Evolutionary conservation across 2,113 vertebrate species (phyloP).

Genomic region (Pogona vitticeps): DNA sequence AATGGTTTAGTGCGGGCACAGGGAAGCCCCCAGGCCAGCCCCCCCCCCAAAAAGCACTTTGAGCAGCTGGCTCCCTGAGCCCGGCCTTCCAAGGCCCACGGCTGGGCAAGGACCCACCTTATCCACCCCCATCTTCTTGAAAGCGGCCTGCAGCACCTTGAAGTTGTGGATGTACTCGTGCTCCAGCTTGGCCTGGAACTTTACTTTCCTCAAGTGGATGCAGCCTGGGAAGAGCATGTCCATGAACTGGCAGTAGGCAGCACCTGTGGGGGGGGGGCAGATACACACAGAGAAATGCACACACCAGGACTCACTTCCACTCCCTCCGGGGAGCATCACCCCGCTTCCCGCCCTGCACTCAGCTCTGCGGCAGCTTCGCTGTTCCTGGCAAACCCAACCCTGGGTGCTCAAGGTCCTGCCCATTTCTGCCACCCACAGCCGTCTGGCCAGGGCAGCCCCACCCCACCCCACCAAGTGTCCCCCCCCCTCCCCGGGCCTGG

Average conservation of each 20-base stretch:
- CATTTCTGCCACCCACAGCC: no score
- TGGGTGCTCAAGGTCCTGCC: not conserved
- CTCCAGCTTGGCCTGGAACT: conserved; percentile 97
- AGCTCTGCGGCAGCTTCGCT: not conserved
- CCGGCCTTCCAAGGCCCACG: no score
- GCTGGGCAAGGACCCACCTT: conserved; percentile 81
- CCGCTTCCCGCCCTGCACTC: no score
- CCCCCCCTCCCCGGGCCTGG: no score
- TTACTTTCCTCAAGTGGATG: conserved; percentile 94
- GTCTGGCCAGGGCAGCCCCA: not conserved
- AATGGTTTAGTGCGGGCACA: no score
- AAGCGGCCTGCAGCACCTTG: conserved; percentile 96
- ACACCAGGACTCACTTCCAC: not conserved
- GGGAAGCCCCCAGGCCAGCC: no score
- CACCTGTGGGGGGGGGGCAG: conserved; percentile 76
- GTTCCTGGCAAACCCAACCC: not conserved
- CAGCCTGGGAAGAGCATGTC: conserved; percentile 98
- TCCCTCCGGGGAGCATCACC: not conserved
- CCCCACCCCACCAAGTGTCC: not conserved
- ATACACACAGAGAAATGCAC: not conserved
- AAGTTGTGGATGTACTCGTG: conserved; percentile 98
- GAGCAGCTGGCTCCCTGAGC: no score
- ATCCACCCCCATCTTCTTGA: conserved; percentile 97
- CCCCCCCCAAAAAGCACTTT: no score
- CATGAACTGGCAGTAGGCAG: conserved; percentile 98